Percentiles rank a stretch among this genome's conserved stretches.
phyloP scores from a whole-genome alignment of 2,113 vertebrate genomes.

The Cephalopholis sonnerati region DNA sequence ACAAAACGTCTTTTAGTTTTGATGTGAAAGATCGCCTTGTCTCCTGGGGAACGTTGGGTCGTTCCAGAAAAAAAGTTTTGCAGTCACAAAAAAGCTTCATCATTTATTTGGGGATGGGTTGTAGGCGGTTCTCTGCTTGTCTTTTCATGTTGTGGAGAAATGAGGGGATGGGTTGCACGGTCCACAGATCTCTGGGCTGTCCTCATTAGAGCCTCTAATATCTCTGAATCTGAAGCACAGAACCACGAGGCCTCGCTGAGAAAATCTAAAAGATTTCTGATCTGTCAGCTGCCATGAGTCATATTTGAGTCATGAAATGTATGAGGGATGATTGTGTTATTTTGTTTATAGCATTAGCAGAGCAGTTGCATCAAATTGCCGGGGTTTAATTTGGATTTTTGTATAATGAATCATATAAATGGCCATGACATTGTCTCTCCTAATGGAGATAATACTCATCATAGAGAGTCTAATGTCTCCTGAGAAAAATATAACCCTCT shows the following conservation, averaged over 20 bases:
- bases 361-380: conserved; percentile 32
- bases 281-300: conserved; percentile 53
- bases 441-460: conserved; percentile 57
- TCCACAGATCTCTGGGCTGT: conserved; percentile 50
- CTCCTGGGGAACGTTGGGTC: conserved; percentile 51
- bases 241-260: conserved; percentile 16
- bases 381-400: conserved; percentile 49
- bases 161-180: conserved; percentile 45
- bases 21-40: conserved; percentile 72
- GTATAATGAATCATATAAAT: conserved; percentile 51
- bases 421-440: conserved; percentile 47
- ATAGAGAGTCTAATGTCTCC: conserved; percentile 40
- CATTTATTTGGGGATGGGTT: conserved; percentile 51
- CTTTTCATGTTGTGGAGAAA: conserved; percentile 69
- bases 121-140: conserved; percentile 53
- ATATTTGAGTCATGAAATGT: conserved; percentile 46
- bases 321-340: conserved; percentile 47
- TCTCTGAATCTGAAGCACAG: conserved; percentile 38
- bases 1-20: conserved; percentile 69
- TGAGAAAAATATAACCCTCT: conserved; percentile 57
- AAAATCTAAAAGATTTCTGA: conserved; percentile 41
- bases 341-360: conserved; percentile 44
- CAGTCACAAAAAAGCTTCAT: conserved; percentile 57
- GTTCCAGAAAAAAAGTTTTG: conserved; percentile 51
- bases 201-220: conserved; percentile 64